phyloP scores from a whole-genome alignment of 2,797 vertebrate genomes.

The Sus cebifrons region DNA sequence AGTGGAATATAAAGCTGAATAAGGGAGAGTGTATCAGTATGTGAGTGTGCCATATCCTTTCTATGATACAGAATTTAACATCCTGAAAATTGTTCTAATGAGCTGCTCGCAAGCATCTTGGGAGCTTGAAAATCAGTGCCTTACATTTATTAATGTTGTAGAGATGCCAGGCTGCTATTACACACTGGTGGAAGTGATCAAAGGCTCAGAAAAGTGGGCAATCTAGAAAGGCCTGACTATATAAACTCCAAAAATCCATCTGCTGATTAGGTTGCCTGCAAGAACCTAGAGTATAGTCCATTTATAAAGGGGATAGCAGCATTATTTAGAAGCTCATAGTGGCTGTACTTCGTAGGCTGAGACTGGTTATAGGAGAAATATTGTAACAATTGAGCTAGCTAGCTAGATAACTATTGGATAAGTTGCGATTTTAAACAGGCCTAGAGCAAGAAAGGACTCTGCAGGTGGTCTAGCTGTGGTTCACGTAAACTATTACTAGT shows the following conservation, averaged over 20 bases:
- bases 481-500: not conserved
- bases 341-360: not conserved
- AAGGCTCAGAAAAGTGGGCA: not conserved
- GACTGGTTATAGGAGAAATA: not conserved
- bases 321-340: not conserved
- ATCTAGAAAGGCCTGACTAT: not conserved
- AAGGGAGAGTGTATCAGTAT: not conserved
- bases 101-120: not conserved
- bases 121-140: not conserved
- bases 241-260: not conserved
- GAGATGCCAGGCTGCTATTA: not conserved
- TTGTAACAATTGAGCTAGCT: not conserved
- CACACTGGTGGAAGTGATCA: not conserved
- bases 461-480: not conserved
- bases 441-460: not conserved
- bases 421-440: not conserved
- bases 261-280: constrained; percentile 30
- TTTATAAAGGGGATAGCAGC: not conserved
- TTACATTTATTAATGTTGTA: not conserved
- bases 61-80: not conserved
- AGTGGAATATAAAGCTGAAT: not conserved
- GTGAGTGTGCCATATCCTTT: not conserved
- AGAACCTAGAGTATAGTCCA: not conserved
- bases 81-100: not conserved
- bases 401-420: not conserved